Evolutionary conservation across 1,140 invertebrate species (phyloP), one percentile per base, ranked within the genome.

Genomic region (Hylaeus volcanicus): DNA sequence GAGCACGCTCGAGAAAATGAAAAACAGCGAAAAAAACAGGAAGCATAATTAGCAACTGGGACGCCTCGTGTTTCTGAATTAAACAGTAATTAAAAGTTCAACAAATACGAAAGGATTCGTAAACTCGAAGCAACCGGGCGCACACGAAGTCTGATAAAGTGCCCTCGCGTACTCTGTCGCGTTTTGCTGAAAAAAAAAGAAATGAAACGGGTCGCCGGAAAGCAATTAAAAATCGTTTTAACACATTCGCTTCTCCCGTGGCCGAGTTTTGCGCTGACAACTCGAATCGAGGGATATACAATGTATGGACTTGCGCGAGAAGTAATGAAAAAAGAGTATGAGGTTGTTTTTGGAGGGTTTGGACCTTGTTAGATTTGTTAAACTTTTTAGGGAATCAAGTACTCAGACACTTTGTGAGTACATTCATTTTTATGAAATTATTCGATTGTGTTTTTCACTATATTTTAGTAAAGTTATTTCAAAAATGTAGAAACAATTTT

Each of bases 141-240:
- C 0, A 14, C 26, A 26, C 26, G 43, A 43, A 72, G 56, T 53
- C 12, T 53, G 39, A 53, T 63, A 71, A 72, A 78, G n/a, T 53
- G 58, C 8, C 26, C 45, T 5, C 9, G 5, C 37, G 43, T 69
- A 8, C 26, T 70, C 45, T 0, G 51, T n/a, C 26, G 45, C 5
- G 4, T 5, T 8, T 12, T 6, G 3, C 12, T 68, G 26, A 51
- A 77, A 26, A 26, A 26, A 26, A 26, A 26, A 26, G 26, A 26
- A 26, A 26, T 26, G 26, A 26, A 77, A 70, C 37, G 39, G 5
- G 14, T 0, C 14, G 45, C 60, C n/a, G 37, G n/a, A 15, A 78
- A 72, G 37, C 72, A 78, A 78, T 72, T 63, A 78, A 78, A 72
- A 78, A 63, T 48, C 37, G 75, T 61, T 77, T 77, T 15, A 51